These are phyloP conservation scores for Papilio xuthus DNA, from an alignment of 1,140 invertebrate genomes.

Conservation along the genomic window DNA sequence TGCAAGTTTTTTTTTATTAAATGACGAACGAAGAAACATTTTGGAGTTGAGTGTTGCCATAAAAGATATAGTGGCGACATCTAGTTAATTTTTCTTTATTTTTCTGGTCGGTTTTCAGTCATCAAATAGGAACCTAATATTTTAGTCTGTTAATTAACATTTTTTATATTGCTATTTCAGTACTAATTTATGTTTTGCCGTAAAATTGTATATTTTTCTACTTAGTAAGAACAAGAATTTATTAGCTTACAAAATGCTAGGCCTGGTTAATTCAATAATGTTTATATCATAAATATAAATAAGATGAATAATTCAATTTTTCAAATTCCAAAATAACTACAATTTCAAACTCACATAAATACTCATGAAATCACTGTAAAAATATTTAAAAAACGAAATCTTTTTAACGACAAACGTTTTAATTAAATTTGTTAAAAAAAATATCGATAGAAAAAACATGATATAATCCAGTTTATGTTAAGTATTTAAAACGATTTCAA, in stretches of 20 bases:
- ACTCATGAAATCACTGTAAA: too few relatives aligned
- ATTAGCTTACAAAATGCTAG: not conserved
- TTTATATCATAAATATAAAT: not conserved
- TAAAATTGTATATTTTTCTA: not conserved
- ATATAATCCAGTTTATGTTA: not conserved
- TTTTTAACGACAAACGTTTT: too few relatives aligned
- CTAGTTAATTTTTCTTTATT: not conserved
- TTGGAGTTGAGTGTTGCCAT: not conserved
- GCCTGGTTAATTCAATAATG: not conserved
- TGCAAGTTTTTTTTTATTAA: too few relatives aligned
- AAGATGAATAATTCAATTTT: not conserved
- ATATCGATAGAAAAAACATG: not conserved
- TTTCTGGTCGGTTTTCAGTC: not conserved
- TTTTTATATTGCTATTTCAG: not conserved
- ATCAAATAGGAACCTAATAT: conserved; percentile 3
- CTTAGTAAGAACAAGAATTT: not conserved
- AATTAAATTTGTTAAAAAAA: too few relatives aligned
- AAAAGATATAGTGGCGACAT: not conserved
- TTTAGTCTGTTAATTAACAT: not conserved
- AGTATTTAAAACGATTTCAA: too few relatives aligned
- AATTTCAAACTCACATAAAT: too few relatives aligned
- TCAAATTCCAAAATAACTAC: too few relatives aligned
- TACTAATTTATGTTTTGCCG: not conserved
- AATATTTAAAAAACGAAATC: too few relatives aligned
- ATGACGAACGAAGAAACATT: too few relatives aligned